Conservation (phyloP, 1,140 invertebrate species). For the Armadillidium nasatum region DNA sequence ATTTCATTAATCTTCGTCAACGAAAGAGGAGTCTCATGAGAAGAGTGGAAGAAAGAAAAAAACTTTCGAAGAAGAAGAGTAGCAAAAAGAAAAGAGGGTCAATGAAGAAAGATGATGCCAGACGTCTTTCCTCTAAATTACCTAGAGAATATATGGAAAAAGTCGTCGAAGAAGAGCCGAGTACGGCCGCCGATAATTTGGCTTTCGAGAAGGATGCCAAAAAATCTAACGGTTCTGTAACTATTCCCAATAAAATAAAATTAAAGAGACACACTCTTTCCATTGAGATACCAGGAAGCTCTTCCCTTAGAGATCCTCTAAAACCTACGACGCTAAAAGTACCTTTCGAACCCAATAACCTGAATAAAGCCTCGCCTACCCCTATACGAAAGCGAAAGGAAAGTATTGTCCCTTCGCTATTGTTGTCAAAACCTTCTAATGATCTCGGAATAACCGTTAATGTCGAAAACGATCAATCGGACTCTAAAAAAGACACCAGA, state of each 20-base stretch:
- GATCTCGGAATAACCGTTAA: not conserved
- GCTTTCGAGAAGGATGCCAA: not conserved
- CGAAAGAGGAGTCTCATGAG: not conserved
- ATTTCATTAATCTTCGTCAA: slow-evolving; percentile 1
- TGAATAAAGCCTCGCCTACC: not conserved
- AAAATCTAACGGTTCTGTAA: not conserved
- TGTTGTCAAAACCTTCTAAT: not conserved
- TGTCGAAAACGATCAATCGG: not conserved
- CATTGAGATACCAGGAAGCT: not conserved
- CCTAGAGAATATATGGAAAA: not conserved
- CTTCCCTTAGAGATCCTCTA: not conserved
- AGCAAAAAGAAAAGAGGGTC: not conserved
- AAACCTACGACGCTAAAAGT: not conserved
- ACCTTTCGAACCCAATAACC: too few relatives aligned
- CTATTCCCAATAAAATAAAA: not conserved
- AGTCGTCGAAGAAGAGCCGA: not conserved
- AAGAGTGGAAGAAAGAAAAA: not conserved
- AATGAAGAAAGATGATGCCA: not conserved
- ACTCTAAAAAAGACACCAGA: not conserved
- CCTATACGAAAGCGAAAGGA: not conserved
- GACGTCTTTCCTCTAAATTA: not conserved
- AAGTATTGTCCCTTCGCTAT: not conserved
- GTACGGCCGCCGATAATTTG: not conserved
- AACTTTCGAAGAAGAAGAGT: not conserved
- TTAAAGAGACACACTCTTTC: not conserved